These are phyloP conservation scores for Osmoderma eremita DNA, from an alignment of 2,888 invertebrate genomes.

Conservation along the genomic window DNA sequence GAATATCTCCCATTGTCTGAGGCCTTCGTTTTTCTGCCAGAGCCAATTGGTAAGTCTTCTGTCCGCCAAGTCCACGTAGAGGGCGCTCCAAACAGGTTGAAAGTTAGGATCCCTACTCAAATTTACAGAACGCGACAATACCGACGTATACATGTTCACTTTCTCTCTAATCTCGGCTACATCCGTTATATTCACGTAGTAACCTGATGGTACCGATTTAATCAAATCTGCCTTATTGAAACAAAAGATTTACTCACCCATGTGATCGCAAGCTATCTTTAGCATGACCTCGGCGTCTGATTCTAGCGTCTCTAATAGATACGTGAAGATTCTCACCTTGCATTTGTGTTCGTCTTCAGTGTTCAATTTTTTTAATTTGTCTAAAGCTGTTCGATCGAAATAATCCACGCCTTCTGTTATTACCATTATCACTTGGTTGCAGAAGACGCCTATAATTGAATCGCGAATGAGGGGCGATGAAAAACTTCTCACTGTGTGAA, in stretches of 20 bases:
- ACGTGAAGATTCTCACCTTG: constrained; percentile 86
- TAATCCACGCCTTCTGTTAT: constrained; percentile 97
- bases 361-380: constrained; percentile 60
- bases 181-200: constrained; percentile 94
- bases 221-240: too few relatives aligned
- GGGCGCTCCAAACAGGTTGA: constrained; percentile 90
- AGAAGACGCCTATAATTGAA: constrained; percentile 60
- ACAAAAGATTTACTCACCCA: constrained; percentile 65
- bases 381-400: constrained; percentile 72
- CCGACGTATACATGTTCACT: constrained; percentile 91
- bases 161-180: constrained; percentile 96
- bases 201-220: constrained; percentile 69
- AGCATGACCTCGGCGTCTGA: constrained; percentile 90
- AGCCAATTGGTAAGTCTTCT: constrained; percentile 90
- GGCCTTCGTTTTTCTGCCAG: constrained; percentile 86
- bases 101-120: constrained; percentile 79
- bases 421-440: constrained; percentile 97
- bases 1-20: constrained; percentile 77
- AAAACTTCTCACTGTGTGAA: too few relatives aligned
- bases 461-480: too few relatives aligned
- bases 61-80: constrained; percentile 93
- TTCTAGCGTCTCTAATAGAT: constrained; percentile 83
- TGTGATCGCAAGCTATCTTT: constrained; percentile 98
- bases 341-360: constrained; percentile 75
- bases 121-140: constrained; percentile 95